A percentile compares a stretch with the other conserved stretches of the same genome.
These are phyloP conservation scores for Symphodus melops DNA, from an alignment of 2,113 vertebrate species.

Conservation along the genomic window DNA sequence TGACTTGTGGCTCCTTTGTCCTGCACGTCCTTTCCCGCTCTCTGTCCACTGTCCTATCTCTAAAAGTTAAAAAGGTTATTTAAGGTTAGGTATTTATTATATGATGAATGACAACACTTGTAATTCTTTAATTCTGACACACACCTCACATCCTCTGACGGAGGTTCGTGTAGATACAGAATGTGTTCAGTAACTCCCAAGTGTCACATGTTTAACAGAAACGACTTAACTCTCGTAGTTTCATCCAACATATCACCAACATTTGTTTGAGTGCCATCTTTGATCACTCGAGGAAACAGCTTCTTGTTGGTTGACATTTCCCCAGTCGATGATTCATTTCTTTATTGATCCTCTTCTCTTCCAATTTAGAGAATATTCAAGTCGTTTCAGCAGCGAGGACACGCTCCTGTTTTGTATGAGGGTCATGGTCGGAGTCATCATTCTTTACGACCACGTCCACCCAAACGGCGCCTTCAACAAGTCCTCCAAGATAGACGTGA, in stretches of 20 bases:
- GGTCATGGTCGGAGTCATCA: constrained; percentile 99
- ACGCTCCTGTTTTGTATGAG: constrained; percentile 97
- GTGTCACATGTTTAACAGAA: no score
- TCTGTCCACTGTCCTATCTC: no score
- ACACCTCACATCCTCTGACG: neutral
- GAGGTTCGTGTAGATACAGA: neutral
- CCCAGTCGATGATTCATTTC: neutral
- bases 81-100: no score
- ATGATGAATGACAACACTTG: no score
- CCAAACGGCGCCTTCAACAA: constrained; percentile 98
- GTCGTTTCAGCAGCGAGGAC: constrained; percentile 95
- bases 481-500: constrained; percentile 98
- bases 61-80: no score
- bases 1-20: no score
- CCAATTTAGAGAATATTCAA: constrained; percentile 90
- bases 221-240: no score
- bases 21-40: no score
- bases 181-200: no score
- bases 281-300: no score
- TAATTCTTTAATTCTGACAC: neutral
- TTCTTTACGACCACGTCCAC: constrained; percentile 97
- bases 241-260: no score
- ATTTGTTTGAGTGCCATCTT: no score
- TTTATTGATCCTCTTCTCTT: neutral
- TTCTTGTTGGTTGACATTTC: neutral